Base-by-base conservation (phyloP, 2,797 vertebrate genomes). In the Meriones psammophilus region DNA sequence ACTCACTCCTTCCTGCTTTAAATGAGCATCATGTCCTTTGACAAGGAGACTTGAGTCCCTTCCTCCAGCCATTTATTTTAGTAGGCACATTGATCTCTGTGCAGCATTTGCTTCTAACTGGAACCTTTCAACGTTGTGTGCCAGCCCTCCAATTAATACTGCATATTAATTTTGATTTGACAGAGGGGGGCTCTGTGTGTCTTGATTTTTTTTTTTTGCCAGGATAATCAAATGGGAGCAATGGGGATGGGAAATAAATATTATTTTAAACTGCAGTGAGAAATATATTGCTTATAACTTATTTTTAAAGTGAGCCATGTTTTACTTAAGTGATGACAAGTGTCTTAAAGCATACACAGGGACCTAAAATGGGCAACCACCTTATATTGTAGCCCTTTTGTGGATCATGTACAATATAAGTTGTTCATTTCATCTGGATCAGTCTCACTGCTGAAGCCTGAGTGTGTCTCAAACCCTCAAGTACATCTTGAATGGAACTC, bases 121-220 rank as follows among this genome's bases (percentile, higher is more conserved):
- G 96, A 92, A 96, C 92, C 91, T 91, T 93, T 97, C 91, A 92
- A 89, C 97, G 94, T 97, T 46, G 28, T 97, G 89, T 98, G 97
- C 78, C 94, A 97, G 77, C 68, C 96, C 96, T 98, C 97, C 97
- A 98, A 97, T 98, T 98, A 98, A 98, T 98, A 97, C 97, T 98
- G 96, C 97, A 97, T 98, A 98, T 98, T 98, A 98, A 98, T 98
- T 98, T 98, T 98, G 97, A 98, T 98, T 98, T 98, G 98, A 97
- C 97, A 98, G 97, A 98, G 98, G 98, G 97, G 94, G 97, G 97
- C 96, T 98, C 98, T 98, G 97, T 98, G 94, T 97, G 94, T 97
- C 91, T 98, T 98, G 98, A 98, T 96, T 98, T 97, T 42, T 39
- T 39, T 39, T 39, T 39, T 95, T 97, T 98, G 98, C 98, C 98